These are phyloP conservation scores for Hypselothyrea guttata DNA, from an alignment of 2,888 invertebrate species.

Conservation along the genomic window DNA sequence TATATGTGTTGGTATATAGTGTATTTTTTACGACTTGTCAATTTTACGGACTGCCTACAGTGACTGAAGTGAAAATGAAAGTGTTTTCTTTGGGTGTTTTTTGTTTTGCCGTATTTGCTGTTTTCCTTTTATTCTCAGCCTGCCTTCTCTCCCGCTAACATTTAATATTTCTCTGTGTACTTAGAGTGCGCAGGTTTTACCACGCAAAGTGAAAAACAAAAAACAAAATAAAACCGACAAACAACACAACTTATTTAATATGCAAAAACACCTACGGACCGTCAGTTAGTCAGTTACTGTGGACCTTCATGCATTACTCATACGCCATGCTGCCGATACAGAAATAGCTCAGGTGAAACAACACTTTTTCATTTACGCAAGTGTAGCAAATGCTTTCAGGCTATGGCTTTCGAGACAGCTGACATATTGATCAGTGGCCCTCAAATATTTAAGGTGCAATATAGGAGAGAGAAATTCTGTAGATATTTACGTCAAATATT, in stretches of 20 bases:
- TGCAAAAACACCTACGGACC: conserved; percentile 38
- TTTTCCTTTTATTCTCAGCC: conserved; percentile 26
- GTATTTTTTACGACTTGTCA: conserved; percentile 66
- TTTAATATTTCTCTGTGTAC: conserved; percentile 43
- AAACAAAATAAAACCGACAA: no score
- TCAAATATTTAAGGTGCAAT: no score
- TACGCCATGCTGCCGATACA: conserved; percentile 28
- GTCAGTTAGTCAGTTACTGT: conserved; percentile 17
- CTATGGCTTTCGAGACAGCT: not conserved
- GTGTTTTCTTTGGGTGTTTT: conserved; percentile 32
- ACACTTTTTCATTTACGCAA: conserved; percentile 31
- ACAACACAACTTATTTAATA: conserved; percentile 51
- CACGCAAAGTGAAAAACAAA: conserved; percentile 12
- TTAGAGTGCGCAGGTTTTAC: conserved; percentile 29
- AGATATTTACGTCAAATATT: no score
- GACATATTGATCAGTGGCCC: conserved; percentile 26
- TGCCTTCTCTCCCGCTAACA: not conserved
- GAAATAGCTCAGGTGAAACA: conserved; percentile 16
- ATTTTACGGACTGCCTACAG: conserved; percentile 56
- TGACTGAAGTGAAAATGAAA: conserved; percentile 27
- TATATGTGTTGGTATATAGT: conserved; percentile 1
- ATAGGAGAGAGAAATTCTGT: no score
- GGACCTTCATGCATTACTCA: conserved; percentile 47
- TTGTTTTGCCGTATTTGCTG: conserved; percentile 21
- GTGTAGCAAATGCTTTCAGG: conserved; percentile 7